Evolutionary conservation across 1,140 invertebrate genomes (phyloP).

Genomic region (Rhizoglyphus robini): DNA sequence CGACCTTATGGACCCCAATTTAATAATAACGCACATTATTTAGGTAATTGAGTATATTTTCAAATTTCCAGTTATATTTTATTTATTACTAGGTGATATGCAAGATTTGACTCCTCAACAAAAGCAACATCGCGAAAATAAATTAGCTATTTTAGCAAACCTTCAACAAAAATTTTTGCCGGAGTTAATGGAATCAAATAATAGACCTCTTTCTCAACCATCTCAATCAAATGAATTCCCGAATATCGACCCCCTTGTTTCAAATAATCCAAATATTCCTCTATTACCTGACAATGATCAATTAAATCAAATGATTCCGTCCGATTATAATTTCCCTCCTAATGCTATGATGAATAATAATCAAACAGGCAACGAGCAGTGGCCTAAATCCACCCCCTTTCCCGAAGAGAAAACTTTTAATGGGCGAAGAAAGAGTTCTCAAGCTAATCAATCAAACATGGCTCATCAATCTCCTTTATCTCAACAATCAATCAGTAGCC

Average conservation of each 20-base stretch:
- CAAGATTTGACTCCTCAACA: constrained; percentile 90
- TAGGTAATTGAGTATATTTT: background rate
- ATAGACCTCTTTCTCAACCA: constrained; percentile 8
- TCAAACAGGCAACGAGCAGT: background rate
- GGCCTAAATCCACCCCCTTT: background rate
- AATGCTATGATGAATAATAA: constrained; percentile 4
- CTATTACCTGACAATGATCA: background rate
- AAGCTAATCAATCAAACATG: background rate
- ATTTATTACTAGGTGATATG: constrained; percentile 48
- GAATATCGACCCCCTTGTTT: background rate
- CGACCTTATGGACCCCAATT: background rate
- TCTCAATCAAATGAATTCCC: background rate
- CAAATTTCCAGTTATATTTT: background rate
- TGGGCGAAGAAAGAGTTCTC: background rate
- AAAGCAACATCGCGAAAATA: constrained; percentile 76
- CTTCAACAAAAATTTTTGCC: constrained; percentile 76
- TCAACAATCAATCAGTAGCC: constrained; percentile 27
- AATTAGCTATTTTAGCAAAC: constrained; percentile 74
- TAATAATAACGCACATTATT: background rate
- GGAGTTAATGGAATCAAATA: constrained; percentile 42
- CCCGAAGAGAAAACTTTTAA: constrained; percentile 9
- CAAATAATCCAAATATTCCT: constrained; percentile 2
- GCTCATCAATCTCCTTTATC: constrained; percentile 20
- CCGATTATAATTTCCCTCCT: background rate
- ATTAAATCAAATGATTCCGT: constrained; percentile 8